Evolutionary conservation across 1,140 invertebrate genomes (phyloP), one percentile per base, ranked within the genome.

Genomic region (Atta texana): DNA sequence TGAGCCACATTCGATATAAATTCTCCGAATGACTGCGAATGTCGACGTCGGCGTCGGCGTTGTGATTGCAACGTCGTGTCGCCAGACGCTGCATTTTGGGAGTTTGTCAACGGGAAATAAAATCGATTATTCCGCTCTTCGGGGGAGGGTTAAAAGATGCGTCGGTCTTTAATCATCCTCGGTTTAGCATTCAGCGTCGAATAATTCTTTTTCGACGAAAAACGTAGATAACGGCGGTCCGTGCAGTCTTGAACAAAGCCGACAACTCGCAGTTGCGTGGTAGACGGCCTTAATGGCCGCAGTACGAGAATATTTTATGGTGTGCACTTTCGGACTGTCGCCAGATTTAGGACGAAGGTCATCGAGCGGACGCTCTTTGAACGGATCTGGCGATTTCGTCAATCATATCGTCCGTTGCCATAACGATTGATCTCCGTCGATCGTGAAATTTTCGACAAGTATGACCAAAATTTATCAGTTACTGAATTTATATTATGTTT

Each of bases 321-420:
- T 74, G 84, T 61, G 72, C 55, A 66, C 68, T 85, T 78, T 85
- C 16, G 28, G 31, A 34, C 51, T 68, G 61, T 77, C 63, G 74
- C 76, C 76, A 64, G 39, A 86, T 88, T 88, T 88, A 87, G 85
- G 87, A 87, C 64, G 87, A 88, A 88, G 87, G 87, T 88, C 85
- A 18, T 28, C 71, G 68, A 34, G 55, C 59, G 66, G 21, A 39
- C 68, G 80, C 28, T 39, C 16, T 57, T 18, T 3, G 66, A 72
- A 39, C 55, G 39, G 28, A 64, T 66, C 63, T 7, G 59, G 6
- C 49, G 61, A 51, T 85, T 85, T 64, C 82, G 72, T n/a, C 59
- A 53, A n/a, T 18, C 31, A 44, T 28, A 18, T n/a, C 39, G 66
- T 44, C 44, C 21, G 49, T 31, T n/a, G 31, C 49, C 49, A 12